Evolutionary conservation across 1,140 invertebrate genomes (phyloP).

Genomic region (Odontomachus brunneus): DNA sequence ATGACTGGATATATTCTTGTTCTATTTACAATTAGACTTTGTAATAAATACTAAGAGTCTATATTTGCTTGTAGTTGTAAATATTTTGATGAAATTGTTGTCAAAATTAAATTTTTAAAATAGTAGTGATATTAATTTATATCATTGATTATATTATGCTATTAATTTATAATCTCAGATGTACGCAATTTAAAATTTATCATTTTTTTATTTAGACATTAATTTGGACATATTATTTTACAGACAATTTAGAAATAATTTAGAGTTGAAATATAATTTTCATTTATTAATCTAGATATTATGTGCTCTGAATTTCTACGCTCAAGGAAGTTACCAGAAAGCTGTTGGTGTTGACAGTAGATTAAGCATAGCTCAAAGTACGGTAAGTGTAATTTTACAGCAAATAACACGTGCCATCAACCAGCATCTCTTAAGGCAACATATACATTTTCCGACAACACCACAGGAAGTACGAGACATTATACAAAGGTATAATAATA

Average conservation of each 20-base stretch:
- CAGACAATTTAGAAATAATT: too few species aligned
- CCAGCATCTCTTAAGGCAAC: background rate
- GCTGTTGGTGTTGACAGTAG: background rate
- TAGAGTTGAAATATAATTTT: background rate
- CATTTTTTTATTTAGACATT: too few species aligned
- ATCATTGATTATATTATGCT: too few species aligned
- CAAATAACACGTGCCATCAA: background rate
- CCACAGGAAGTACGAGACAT: background rate
- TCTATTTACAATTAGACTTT: too few species aligned
- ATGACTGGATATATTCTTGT: too few species aligned
- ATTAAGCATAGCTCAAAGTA: background rate
- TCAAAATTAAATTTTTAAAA: too few species aligned
- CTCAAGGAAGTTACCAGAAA: background rate
- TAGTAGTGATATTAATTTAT: too few species aligned
- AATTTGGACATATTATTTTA: too few species aligned
- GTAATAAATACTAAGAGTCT: too few species aligned
- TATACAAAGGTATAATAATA: background rate
- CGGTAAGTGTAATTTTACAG: background rate
- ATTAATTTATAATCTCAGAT: too few species aligned
- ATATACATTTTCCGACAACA: background rate
- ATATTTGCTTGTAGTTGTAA: too few species aligned
- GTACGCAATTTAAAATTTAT: background rate
- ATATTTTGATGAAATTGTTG: too few species aligned
- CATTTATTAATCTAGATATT: background rate
- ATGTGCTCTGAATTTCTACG: background rate